These are phyloP conservation scores for Zele albiditarsus DNA, from an alignment of 2,888 invertebrate species.

Conservation along the genomic window DNA sequence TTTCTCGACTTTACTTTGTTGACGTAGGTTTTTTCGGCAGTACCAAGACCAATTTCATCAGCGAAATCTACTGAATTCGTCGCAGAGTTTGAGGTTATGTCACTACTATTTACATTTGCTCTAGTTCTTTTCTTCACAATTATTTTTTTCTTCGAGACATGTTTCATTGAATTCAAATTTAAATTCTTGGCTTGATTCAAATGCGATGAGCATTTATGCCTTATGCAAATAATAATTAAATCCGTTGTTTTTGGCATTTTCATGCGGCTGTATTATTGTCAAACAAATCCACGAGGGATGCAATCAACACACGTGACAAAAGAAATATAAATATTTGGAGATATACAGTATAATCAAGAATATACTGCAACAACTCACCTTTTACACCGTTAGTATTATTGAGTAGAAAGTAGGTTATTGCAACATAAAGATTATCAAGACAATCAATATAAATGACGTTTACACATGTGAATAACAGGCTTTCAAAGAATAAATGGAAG, in stretches of 20 bases:
- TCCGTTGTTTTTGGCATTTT: slow-evolving; percentile 51
- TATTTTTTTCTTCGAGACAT: slow-evolving; percentile 32
- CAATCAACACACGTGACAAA: slow-evolving; percentile 25
- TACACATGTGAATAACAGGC: too few relatives aligned
- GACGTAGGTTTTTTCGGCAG: too few relatives aligned
- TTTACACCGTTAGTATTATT: too few relatives aligned
- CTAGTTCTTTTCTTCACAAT: slow-evolving; percentile 20
- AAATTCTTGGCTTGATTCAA: background rate
- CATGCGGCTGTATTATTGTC: slow-evolving; percentile 27
- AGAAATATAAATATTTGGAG: background rate
- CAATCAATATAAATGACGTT: too few relatives aligned
- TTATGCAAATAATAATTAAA: slow-evolving; percentile 53
- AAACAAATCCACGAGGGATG: slow-evolving; percentile 28
- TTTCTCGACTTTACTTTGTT: background rate
- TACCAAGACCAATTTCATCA: background rate
- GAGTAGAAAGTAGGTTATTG: too few relatives aligned
- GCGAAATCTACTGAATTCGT: background rate
- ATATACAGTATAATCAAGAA: background rate
- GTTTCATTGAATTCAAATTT: slow-evolving; percentile 19
- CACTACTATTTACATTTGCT: background rate
- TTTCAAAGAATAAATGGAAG: too few relatives aligned
- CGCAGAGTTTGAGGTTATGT: slow-evolving; percentile 51
- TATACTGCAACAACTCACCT: background rate
- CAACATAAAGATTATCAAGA: too few relatives aligned
- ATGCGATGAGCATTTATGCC: slow-evolving; percentile 51